Evolutionary conservation across 2,888 invertebrate species (phyloP).

Genomic region (Ormia ochracea): DNA sequence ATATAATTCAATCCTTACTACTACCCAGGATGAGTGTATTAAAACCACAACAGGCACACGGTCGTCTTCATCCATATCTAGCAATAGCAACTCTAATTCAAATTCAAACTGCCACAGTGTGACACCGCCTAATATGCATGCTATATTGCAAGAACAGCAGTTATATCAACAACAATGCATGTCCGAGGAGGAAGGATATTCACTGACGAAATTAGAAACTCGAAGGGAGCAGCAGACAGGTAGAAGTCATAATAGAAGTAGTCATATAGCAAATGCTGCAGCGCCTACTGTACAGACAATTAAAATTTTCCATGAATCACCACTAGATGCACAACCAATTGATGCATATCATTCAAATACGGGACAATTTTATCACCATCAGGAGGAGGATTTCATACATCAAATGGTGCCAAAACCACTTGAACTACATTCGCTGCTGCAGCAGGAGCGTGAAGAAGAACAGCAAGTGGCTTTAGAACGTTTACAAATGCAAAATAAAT

Average conservation of each 20-base stretch:
- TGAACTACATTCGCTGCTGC: conserved; percentile 70
- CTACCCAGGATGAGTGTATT: conserved; percentile 55
- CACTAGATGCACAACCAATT: conserved; percentile 42
- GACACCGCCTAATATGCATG: conserved; percentile 66
- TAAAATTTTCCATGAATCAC: conserved; percentile 63
- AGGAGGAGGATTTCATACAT: conserved; percentile 6
- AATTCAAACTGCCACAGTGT: conserved; percentile 63
- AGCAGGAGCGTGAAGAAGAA: conserved; percentile 72
- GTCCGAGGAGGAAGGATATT: conserved; percentile 73
- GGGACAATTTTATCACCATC: conserved; percentile 38
- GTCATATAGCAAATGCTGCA: conserved; percentile 1
- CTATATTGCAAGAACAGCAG: conserved; percentile 72
- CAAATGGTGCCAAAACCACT: conserved; percentile 65
- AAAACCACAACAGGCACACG: conserved; percentile 56
- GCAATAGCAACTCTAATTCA: conserved; percentile 61
- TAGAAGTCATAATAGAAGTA: conserved; percentile 7
- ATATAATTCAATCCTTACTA: conserved; percentile 73
- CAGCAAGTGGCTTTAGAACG: conserved; percentile 71
- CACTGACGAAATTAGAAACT: conserved; percentile 75
- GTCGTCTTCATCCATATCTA: conserved; percentile 40
- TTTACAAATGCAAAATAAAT: conserved; percentile 64
- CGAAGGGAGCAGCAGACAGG: conserved; percentile 69
- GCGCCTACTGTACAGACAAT: conserved; percentile 63
- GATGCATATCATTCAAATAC: conserved; percentile 33
- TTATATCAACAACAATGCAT: conserved; percentile 74